A percentile compares a stretch with the other conserved stretches of the same genome.
Evolutionary conservation across 2,113 vertebrate genomes (phyloP).

Genomic region (Ciconia boyciana): DNA sequence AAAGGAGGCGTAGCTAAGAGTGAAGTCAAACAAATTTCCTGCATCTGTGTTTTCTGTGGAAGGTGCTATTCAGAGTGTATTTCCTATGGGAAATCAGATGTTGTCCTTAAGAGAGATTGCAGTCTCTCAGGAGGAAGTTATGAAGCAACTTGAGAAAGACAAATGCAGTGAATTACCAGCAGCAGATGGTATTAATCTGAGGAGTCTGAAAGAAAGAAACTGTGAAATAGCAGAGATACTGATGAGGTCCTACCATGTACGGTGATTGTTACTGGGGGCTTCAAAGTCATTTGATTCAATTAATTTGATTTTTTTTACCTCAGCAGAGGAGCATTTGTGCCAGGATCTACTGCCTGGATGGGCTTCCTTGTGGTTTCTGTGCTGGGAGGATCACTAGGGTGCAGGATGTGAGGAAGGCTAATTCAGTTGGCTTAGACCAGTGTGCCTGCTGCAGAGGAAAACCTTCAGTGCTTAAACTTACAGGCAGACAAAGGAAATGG

Average conservation of each 20-base stretch:
- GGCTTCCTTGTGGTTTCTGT: background rate
- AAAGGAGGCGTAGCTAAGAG: background rate
- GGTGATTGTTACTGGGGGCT: background rate
- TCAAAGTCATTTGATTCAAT: background rate
- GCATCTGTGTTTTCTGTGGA: background rate
- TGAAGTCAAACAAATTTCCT: conserved; percentile 31
- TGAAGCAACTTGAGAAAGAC: conserved; percentile 41
- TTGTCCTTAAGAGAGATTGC: background rate
- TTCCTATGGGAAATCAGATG: conserved; percentile 42
- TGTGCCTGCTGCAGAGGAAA: background rate
- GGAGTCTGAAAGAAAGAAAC: conserved; percentile 28
- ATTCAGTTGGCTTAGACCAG: background rate
- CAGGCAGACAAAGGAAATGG: conserved; percentile 13
- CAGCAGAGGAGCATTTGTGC: background rate
- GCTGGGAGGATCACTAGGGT: background rate
- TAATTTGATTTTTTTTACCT: background rate
- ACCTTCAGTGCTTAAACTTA: background rate
- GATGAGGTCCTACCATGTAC: background rate
- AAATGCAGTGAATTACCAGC: conserved; percentile 20
- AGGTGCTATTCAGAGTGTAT: conserved; percentile 36
- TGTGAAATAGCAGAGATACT: background rate
- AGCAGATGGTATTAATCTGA: conserved; percentile 63
- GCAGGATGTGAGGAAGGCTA: background rate
- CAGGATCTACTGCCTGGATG: background rate
- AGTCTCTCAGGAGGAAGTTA: conserved; percentile 30